Evolutionary conservation across 2,888 invertebrate species (phyloP), one percentile per base, ranked within the genome.

Genomic region (Eupithecia centaureata): DNA sequence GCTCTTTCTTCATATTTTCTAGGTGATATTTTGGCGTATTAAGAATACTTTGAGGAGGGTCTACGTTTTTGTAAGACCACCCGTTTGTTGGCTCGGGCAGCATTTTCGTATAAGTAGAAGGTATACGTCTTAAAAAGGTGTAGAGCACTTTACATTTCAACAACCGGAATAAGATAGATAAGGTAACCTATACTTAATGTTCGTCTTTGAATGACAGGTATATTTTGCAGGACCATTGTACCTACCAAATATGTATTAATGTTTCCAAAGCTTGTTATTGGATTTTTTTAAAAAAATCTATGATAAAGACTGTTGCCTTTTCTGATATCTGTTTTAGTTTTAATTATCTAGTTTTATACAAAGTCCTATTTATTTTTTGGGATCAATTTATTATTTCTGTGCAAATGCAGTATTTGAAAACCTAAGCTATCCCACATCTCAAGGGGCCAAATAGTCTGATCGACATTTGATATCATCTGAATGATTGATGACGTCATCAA

Each of bases 11-110:
- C 10, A 32, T 30, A 10, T 32, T 51, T 54, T 35, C 30, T 62
- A 56, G 47, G 63, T 59, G 57, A 66, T 72, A 61, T 70, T 72
- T 64, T 63, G 52, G 22, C 63, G 63, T 64, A 63, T 67, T 69
- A 60, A n/a, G 33, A 70, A 70, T 72, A 64, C 61, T 66, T 61
- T 70, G 58, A 67, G 64, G 56, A 67, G 38, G 56, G 35, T 65
- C 42, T 28, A 58, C 18, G 61, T 51, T 65, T 63, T 61, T 61
- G 60, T 57, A 60, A 61, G 18, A 10, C 3, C 8, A 35, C 15
- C 30, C 18, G 12, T n/a, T 28, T 54, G 54, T 54, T 54, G 10
- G 27, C 51, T 10, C 15, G 38, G 38, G 38, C 38, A 27, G 1
- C 28, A n/a, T 54, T 27, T 28, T 54, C 13, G 8, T 22, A 1